Percentiles rank a stretch among this genome's conserved stretches.
Conservation (phyloP, 1,140 invertebrate species). For the Drosophila ohnishii region DNA sequence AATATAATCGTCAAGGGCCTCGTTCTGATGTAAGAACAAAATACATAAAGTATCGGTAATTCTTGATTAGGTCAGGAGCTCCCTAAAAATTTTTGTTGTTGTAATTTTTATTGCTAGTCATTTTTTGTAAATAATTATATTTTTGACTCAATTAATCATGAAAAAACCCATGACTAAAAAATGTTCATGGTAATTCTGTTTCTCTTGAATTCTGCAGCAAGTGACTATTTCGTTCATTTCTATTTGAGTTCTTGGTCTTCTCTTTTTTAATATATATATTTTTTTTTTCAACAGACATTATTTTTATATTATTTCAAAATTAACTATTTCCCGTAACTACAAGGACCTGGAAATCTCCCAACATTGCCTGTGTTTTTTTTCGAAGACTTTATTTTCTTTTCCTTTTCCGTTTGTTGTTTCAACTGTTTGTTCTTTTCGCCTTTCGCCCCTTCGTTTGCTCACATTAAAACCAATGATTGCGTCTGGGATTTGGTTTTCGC, state of each 20-base stretch:
- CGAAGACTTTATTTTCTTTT: neutral
- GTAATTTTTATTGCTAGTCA: too few species aligned
- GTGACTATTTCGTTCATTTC: too few species aligned
- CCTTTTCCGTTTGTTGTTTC: neutral
- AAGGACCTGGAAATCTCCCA: neutral
- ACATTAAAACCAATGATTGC: constrained; percentile 57
- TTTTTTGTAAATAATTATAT: too few species aligned
- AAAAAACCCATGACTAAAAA: too few species aligned
- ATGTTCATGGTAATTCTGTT: neutral
- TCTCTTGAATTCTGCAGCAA: neutral
- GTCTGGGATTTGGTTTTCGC: constrained; percentile 55
- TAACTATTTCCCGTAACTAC: neutral
- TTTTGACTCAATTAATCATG: too few species aligned
- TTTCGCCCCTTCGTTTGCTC: constrained; percentile 42
- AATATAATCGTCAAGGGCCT: too few species aligned
- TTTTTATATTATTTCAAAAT: neutral
- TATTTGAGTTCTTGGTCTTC: neutral
- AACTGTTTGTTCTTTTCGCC: constrained; percentile 31
- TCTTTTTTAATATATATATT: neutral
- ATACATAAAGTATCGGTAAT: too few species aligned
- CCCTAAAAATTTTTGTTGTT: too few species aligned
- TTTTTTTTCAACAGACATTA: neutral
- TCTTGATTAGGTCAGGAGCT: too few species aligned
- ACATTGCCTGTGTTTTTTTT: constrained; percentile 3
- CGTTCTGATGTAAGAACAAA: too few species aligned